Base-by-base conservation (phyloP, 2,888 invertebrate genomes). In the Melanchra persicariae region DNA sequence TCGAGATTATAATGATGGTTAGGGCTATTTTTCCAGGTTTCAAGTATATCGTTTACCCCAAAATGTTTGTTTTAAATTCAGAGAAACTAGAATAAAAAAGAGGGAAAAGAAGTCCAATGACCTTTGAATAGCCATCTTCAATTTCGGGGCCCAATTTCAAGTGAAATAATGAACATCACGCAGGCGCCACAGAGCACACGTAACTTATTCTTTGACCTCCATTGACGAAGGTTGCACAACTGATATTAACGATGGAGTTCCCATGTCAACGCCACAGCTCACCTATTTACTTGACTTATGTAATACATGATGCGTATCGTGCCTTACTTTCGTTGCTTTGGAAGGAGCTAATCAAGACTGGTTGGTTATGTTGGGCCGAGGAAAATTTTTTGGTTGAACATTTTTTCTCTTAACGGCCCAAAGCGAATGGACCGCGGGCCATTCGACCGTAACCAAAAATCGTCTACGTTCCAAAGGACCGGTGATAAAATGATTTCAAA, bases 121-220 rank as follows among this genome's bases (percentile, higher is more conserved):
- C 26, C n/a, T 68, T 26, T 49, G 3, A 17, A n/a, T 43, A 30
- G 1, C 1, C 22, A 57, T 74, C 34, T 55, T 15, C 9, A 34
- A 62, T 58, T 75, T 74, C 9, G 61, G 34, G 19, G 71, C 58
- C 70, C 63, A 52, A 81, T 74, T 77, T 61, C 12, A 74, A 76
- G 60, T 74, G 58, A 72, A 75, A 81, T 77, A 76, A 79, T 81
- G 78, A 77, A 80, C 57, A 79, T 68, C 74, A 74, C 71, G 73
- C 71, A 77, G 73, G 61, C 82, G 76, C 85, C 76, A 74, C 80
- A 81, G 77, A 64, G 66, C 67, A 83, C 88, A 91, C 90, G 91
- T 91, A 91, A 92, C 89, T 77, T 87, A 87, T 84, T 87, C 87
- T 88, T 88, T 91, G 92, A 93, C 92, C 93, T 91, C 91, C 85